phyloP scores from a whole-genome alignment of 2,888 invertebrate species.

The Criorhina ranunculi region DNA sequence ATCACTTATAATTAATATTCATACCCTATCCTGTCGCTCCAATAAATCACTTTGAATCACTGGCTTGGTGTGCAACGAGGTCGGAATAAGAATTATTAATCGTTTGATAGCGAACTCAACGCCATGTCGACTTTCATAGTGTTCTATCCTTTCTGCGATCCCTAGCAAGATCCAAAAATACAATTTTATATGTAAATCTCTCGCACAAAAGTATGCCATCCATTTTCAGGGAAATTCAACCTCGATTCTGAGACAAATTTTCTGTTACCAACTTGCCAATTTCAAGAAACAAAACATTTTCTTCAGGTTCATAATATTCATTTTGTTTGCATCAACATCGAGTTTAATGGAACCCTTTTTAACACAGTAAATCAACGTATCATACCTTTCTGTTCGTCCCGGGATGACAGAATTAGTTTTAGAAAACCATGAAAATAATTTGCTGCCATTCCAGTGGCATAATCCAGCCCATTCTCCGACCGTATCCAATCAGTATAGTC shows the following conservation, averaged over 20 bases:
- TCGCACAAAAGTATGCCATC: too few relatives aligned
- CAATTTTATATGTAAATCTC: too few relatives aligned
- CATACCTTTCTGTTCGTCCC: conserved; percentile 61
- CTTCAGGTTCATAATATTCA: background rate
- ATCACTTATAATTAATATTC: background rate
- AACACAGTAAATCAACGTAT: background rate
- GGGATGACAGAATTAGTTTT: conserved; percentile 79
- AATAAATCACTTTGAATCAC: conserved; percentile 79
- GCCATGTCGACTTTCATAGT: conserved; percentile 78
- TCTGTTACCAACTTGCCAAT: too few relatives aligned
- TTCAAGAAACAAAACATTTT: too few relatives aligned
- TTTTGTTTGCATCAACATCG: background rate
- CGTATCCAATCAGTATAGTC: conserved; percentile 80
- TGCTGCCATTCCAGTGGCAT: conserved; percentile 82
- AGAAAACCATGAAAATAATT: conserved; percentile 82
- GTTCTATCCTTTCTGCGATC: conserved; percentile 79
- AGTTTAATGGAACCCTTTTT: too few relatives aligned
- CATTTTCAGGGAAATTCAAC: too few relatives aligned
- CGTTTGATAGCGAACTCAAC: conserved; percentile 80
- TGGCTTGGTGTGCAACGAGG: conserved; percentile 79
- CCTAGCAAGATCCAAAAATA: too few relatives aligned
- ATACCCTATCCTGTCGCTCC: conserved; percentile 78
- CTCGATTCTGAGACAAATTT: too few relatives aligned
- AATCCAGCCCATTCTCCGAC: conserved; percentile 80
- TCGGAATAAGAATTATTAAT: conserved; percentile 81